Evolutionary conservation across 2,888 invertebrate species (phyloP).

Genomic region (Agrochola lychnidis): DNA sequence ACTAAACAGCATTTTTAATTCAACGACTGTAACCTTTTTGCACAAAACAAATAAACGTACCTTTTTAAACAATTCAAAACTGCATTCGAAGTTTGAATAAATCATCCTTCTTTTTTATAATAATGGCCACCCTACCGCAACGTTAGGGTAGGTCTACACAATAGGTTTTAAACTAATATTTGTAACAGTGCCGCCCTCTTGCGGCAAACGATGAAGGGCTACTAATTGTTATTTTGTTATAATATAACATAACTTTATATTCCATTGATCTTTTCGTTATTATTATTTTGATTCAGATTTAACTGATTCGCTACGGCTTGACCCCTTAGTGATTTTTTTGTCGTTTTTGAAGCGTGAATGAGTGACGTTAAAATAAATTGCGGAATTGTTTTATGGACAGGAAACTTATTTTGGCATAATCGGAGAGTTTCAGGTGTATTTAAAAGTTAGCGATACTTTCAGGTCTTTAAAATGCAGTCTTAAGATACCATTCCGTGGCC

Average conservation of each 20-base stretch:
- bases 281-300: conserved; percentile 52
- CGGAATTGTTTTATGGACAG: background rate
- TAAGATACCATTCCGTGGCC: no score
- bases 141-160: conserved; percentile 70
- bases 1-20: background rate
- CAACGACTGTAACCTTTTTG: conserved; percentile 8
- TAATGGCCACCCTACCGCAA: conserved; percentile 45
- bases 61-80: conserved; percentile 22
- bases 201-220: conserved; percentile 66
- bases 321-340: conserved; percentile 16
- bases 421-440: background rate
- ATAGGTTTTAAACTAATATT: conserved; percentile 68
- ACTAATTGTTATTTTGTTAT: conserved; percentile 78
- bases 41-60: conserved; percentile 33
- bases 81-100: conserved; percentile 40
- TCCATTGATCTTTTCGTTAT: conserved; percentile 71
- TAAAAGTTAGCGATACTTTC: background rate
- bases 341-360: conserved; percentile 5
- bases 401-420: background rate
- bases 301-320: conserved; percentile 45
- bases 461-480: background rate
- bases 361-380: conserved; percentile 24
- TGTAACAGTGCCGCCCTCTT: conserved; percentile 56
- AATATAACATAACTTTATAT: conserved; percentile 64
- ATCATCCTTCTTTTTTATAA: conserved; percentile 14